These are phyloP conservation scores for Drosophila ironensis DNA, from an alignment of 1,140 invertebrate species.

Conservation along the genomic window DNA sequence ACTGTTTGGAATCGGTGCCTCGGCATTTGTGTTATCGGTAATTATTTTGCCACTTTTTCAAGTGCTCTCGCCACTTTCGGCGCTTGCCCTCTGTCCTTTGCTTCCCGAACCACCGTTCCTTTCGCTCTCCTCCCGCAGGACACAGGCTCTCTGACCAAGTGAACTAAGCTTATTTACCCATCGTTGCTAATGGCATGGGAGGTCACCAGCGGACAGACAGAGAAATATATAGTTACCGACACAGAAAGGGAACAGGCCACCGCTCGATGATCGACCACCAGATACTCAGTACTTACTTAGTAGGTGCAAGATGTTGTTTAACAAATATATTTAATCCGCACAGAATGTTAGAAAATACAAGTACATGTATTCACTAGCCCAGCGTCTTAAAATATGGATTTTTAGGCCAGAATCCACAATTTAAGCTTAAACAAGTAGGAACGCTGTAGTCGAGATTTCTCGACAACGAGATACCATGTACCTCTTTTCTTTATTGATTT, in stretches of 20 bases:
- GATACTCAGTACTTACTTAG: not conserved
- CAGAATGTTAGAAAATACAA: too few species aligned
- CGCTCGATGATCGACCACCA: not conserved
- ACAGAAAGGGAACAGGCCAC: not conserved
- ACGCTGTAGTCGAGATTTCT: too few species aligned
- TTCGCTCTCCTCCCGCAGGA: too few species aligned
- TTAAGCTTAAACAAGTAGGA: too few species aligned
- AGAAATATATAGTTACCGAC: slow-evolving; percentile 1
- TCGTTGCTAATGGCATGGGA: slow-evolving; percentile 23
- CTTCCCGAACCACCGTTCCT: not conserved
- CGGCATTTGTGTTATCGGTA: slow-evolving; percentile 48
- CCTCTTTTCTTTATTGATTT: too few species aligned
- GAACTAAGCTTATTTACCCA: slow-evolving; percentile 35
- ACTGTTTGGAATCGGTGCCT: slow-evolving; percentile 21
- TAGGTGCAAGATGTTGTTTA: too few species aligned
- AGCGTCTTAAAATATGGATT: too few species aligned
- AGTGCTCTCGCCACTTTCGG: slow-evolving; percentile 40
- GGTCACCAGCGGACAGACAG: slow-evolving; percentile 1
- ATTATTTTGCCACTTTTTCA: slow-evolving; percentile 71
- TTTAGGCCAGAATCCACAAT: too few species aligned
- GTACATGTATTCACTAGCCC: too few species aligned
- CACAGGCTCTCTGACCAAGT: slow-evolving; percentile 1
- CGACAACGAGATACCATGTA: too few species aligned
- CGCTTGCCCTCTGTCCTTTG: not conserved
- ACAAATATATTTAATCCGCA: too few species aligned